Evolutionary conservation across 2,113 vertebrate species (phyloP).

Genomic region (Camelus dromedarius): DNA sequence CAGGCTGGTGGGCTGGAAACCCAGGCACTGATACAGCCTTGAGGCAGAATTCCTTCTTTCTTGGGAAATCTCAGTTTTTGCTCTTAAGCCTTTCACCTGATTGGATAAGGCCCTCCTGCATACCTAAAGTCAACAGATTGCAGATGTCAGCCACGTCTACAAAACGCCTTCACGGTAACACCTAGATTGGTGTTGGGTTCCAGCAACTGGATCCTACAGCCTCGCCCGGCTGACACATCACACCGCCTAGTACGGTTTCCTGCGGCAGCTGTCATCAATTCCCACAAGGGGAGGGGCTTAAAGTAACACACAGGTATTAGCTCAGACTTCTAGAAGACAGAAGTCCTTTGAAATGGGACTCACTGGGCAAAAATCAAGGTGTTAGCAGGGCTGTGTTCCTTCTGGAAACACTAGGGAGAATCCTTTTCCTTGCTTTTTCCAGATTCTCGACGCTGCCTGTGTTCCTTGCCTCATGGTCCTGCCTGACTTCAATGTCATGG

Average conservation of each 20-base stretch:
- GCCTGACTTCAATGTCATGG: not conserved
- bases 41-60: not conserved
- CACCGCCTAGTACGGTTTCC: rapidly evolving
- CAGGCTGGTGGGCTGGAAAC: not conserved
- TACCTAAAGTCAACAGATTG: not conserved
- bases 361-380: not conserved
- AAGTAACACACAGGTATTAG: not conserved
- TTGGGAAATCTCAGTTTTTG: not conserved
- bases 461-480: not conserved
- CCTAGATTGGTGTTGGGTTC: rapidly evolving
- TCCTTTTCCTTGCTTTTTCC: not conserved
- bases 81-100: not conserved
- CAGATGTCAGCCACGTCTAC: not conserved
- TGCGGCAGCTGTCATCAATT: rapidly evolving
- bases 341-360: not conserved
- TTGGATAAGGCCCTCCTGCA: not conserved
- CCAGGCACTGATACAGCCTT: not conserved
- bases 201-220: not conserved
- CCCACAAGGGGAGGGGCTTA: not conserved
- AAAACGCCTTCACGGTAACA: too few species aligned
- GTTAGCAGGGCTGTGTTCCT: not conserved
- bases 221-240: not conserved
- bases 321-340: not conserved
- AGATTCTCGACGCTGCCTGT: not conserved
- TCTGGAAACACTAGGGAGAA: too few species aligned